Percentiles rank a stretch among this genome's conserved stretches.
These are phyloP conservation scores for Natator depressus DNA, from an alignment of 2,113 vertebrate genomes.

Conservation along the genomic window DNA sequence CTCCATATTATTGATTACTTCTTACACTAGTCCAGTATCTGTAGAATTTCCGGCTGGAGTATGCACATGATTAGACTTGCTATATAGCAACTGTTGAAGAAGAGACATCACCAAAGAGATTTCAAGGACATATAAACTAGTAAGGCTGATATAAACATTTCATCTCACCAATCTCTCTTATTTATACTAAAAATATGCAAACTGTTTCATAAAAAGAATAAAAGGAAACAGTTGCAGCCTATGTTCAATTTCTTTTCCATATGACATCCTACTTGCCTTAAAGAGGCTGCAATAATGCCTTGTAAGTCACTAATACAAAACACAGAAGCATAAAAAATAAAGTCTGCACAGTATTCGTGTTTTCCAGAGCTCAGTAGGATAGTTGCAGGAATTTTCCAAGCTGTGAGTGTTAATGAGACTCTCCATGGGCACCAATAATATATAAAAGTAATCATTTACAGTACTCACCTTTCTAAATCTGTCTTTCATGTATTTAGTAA, in stretches of 20 bases:
- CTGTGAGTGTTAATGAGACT: conserved; percentile 76
- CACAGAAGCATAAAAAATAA: conserved; percentile 72
- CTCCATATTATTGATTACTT: conserved; percentile 11
- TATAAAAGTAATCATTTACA: conserved; percentile 72
- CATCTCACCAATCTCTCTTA: not conserved
- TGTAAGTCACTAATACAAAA: conserved; percentile 70
- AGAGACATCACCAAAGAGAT: not conserved
- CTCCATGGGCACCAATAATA: conserved; percentile 62
- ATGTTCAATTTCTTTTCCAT: conserved; percentile 64
- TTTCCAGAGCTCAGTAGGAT: conserved; percentile 64
- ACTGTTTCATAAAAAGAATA: not conserved
- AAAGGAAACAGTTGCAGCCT: not conserved
- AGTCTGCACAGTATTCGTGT: conserved; percentile 60
- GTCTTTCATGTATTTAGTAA: conserved; percentile 44
- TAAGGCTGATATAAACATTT: not conserved
- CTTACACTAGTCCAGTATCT: conserved; percentile 9
- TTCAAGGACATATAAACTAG: not conserved
- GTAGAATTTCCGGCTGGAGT: conserved; percentile 16
- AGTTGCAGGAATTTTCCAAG: conserved; percentile 68
- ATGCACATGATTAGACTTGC: conserved; percentile 5
- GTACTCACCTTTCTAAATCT: conserved; percentile 63
- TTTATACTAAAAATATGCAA: not conserved
- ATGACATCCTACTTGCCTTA: conserved; percentile 69
- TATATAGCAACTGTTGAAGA: not conserved
- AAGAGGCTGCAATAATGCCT: conserved; percentile 42